phyloP scores from a whole-genome alignment of 2,113 vertebrate species.

The Amphiprion percula region DNA sequence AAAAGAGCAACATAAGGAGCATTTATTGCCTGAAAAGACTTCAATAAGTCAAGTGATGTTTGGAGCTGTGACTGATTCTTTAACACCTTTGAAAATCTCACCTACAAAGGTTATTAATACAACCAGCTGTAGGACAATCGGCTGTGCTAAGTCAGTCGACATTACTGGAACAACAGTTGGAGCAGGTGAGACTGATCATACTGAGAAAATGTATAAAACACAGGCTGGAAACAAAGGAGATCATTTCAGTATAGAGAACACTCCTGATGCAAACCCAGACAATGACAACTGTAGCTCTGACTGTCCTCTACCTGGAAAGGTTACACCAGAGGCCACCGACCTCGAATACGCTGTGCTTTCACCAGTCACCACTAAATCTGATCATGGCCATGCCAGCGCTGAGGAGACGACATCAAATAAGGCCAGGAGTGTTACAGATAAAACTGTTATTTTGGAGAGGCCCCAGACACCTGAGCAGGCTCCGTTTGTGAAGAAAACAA shows the following conservation, averaged over 20 bases:
- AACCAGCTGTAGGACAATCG: conserved; percentile 30
- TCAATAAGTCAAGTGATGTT: conserved; percentile 41
- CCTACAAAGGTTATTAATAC: conserved; percentile 35
- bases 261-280: conserved; percentile 7
- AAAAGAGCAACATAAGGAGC: conserved; percentile 10
- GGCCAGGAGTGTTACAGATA: conserved; percentile 17
- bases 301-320: conserved; percentile 19
- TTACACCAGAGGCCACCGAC: neutral
- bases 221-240: conserved; percentile 4
- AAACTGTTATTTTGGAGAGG: conserved; percentile 22
- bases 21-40: conserved; percentile 18
- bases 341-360: conserved; percentile 1
- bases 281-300: conserved; percentile 26
- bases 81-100: conserved; percentile 9
- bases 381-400: neutral
- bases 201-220: conserved; percentile 41
- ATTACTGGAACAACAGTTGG: conserved; percentile 28
- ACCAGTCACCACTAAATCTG: conserved; percentile 23
- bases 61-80: conserved; percentile 28
- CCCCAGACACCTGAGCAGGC: conserved; percentile 20
- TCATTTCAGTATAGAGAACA: conserved; percentile 3
- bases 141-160: conserved; percentile 12
- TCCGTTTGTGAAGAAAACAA: conserved; percentile 43
- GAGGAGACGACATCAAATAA: conserved; percentile 12
- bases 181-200: conserved; percentile 41